Evolutionary conservation across 2,797 vertebrate genomes (phyloP).

Genomic region (Melanotaenia boesemani): DNA sequence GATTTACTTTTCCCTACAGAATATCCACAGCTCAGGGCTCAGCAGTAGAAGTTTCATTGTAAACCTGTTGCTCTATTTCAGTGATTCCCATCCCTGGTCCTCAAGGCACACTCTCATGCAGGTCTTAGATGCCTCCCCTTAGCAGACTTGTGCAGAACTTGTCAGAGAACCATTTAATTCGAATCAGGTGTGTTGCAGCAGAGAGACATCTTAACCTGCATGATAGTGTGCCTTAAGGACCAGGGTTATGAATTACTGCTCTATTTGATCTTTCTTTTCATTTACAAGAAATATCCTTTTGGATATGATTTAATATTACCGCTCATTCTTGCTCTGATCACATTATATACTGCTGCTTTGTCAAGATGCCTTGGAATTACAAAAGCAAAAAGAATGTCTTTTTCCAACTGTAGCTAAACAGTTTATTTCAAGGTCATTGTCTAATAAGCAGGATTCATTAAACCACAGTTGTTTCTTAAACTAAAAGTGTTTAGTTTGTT

Average conservation of each 20-base stretch:
- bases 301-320: not conserved
- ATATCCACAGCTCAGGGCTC: not conserved
- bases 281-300: not conserved
- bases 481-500: not conserved
- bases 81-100: too few species aligned
- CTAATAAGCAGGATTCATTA: too few species aligned
- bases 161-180: too few species aligned
- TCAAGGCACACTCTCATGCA: too few species aligned
- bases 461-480: too few species aligned
- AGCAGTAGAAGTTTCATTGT: not conserved
- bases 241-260: too few species aligned
- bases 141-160: too few species aligned
- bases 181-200: too few species aligned
- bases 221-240: too few species aligned
- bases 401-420: not conserved
- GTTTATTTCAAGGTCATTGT: not conserved
- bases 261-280: not conserved
- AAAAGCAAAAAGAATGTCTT: not conserved
- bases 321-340: not conserved
- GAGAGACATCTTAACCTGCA: too few species aligned
- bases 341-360: too few species aligned
- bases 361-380: not conserved
- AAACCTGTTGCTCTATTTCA: not conserved
- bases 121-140: too few species aligned
- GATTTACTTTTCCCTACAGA: not conserved